A percentile compares a stretch with the other conserved stretches of the same genome.
These are phyloP conservation scores for Lasioglossum villosulum DNA, from an alignment of 2,888 invertebrate genomes.

Conservation along the genomic window DNA sequence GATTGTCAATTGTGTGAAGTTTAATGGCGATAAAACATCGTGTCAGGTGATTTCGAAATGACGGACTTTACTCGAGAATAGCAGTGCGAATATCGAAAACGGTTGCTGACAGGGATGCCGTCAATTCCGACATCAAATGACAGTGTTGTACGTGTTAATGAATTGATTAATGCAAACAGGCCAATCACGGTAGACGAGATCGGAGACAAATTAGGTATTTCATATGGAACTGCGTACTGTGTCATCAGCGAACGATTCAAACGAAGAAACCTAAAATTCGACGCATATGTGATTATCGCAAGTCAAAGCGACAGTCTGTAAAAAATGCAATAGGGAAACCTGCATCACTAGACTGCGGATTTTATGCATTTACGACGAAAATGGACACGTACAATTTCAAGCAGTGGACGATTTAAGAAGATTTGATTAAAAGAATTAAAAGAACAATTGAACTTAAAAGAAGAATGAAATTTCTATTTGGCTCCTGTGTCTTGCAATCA, in stretches of 20 bases:
- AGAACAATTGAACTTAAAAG: no score
- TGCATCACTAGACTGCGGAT: no score
- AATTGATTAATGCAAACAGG: not conserved
- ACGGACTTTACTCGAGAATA: not conserved
- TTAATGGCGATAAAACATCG: not conserved
- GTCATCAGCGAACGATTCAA: not conserved
- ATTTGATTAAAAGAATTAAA: no score
- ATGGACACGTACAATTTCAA: no score
- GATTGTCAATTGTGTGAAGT: not conserved
- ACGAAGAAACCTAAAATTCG: not conserved
- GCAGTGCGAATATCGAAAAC: not conserved
- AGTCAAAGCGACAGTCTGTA: no score
- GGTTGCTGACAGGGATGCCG: not conserved
- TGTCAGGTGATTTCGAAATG: not conserved
- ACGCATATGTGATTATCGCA: no score
- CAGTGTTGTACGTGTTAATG: not conserved
- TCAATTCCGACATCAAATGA: not conserved
- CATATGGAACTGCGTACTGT: not conserved
- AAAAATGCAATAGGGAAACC: no score
- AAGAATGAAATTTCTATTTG: no score
- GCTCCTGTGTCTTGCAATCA: no score
- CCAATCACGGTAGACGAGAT: not conserved
- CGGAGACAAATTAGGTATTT: not conserved
- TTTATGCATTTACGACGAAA: no score
- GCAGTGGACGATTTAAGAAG: no score